Base-by-base conservation (phyloP, 2,113 vertebrate species). In the Calyptomena viridis region DNA sequence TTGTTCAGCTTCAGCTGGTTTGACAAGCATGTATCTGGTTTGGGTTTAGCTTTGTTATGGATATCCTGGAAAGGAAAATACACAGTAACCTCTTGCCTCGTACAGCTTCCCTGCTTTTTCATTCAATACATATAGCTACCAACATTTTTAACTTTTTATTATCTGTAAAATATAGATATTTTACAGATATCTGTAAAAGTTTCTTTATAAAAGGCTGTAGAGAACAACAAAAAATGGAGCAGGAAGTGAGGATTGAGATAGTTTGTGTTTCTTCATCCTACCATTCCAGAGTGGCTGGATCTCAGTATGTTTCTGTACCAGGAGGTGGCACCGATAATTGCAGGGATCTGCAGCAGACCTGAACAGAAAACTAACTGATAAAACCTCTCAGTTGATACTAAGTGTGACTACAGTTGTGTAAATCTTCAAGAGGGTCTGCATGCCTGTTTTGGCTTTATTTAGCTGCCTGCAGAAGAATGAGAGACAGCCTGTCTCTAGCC, bases 281-380 rank as follows among this genome's bases (percentile, higher is more conserved):
- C 25, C 7, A 1, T 67, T 84, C 25, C 42, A 31, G 15, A 64
- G 16, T 62, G 33, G 35, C 59, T 92, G 30, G 42, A 49, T 69
- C 44, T 53, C 50, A 49, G 35, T 81, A n/a, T 4, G 20, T 81
- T 84, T 95, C 11, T 31, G 50, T 39, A 63, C 82, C 84, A 95
- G 95, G 84, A 89, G 80, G 86, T 93, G 91, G 74, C 89, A 87
- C 58, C 69, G 35, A 56, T 76, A 90, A 92, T 90, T 39, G 9
- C 50, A 28, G 24, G 11, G 77, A 79, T 63, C 77, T 47, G 49
- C 52, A 39, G 47, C 33, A 67, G 62, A 35, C 13, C 28, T 27
- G 39, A 69, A 42, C 5, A 12, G 78, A 76, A 74, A 64, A 39
- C 39, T 1, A 2, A 12, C 31, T 50, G 44, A 14, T 67, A 50